Evolutionary conservation across 2,797 vertebrate species (phyloP), one percentile per base, ranked within the genome.

Genomic region (Neomorphus geoffroyi): DNA sequence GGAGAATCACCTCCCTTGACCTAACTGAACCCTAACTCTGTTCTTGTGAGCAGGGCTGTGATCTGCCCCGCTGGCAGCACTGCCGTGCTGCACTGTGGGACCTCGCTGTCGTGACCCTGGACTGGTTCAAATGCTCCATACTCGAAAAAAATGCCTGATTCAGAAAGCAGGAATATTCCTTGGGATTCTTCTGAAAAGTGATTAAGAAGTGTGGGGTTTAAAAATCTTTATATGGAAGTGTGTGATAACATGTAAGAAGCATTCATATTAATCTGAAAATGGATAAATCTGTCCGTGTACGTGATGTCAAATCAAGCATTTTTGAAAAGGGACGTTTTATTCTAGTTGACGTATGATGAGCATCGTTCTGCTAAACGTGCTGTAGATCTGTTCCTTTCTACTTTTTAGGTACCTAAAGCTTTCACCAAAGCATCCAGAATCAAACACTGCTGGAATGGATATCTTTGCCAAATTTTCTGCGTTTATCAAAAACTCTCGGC

Each of bases 381-480:
- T 91, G 24, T 61, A 51, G 19, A 58, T 80, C 39, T 65, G 1
- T 21, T 91, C 23, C 41, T 74, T 88, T 62, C n/a, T 95, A 4
- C 48, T 77, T 43, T 97, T 87, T 92, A 99, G 99, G 97, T 99
- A 98, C 96, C 93, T 99, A 86, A 99, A 99, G 86, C 99, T 99
- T 67, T 98, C 98, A 86, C 98, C 99, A 90, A 98, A 99, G 95
- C 99, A 99, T 86, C 99, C 99, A 4, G 99, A 99, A 96, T 99
- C 99, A 33, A 99, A 99, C 98, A 99, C 99, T 41, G 98, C 99
- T 83, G 99, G 99, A 56, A 99, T 99, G 99, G 99, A 99, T 95
- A 99, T 99, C 94, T 99, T 99, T 95, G 99, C 99, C 96, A 99
- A 99, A 97, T 99, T 99, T 95, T 99, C 99, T 67, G 99, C 99